Conservation (phyloP, 2,797 vertebrate genomes). For the Eulemur albifrons region DNA sequence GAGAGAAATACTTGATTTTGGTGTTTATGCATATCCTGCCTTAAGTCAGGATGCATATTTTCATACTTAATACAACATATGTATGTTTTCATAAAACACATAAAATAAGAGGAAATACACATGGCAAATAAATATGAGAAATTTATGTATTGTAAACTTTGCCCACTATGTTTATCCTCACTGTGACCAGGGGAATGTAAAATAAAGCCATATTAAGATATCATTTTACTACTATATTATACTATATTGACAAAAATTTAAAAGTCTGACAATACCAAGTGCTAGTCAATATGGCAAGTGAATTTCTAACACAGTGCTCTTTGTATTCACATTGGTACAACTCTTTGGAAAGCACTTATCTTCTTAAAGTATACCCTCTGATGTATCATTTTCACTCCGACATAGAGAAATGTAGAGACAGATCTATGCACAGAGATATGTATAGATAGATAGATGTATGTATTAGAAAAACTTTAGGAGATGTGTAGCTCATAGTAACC, state of each 20-base stretch:
- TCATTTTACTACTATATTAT: background rate
- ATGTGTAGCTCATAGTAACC: background rate
- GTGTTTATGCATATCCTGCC: background rate
- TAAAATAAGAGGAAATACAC: background rate
- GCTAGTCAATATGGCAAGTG: background rate
- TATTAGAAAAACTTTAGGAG: background rate
- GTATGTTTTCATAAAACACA: background rate
- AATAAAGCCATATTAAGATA: background rate
- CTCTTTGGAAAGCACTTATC: background rate
- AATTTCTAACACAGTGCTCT: background rate
- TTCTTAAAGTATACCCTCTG: background rate
- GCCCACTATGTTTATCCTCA: background rate
- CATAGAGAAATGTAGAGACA: no score
- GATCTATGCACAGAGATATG: no score
- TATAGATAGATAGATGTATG: no score
- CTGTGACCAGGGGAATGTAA: background rate
- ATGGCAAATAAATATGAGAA: background rate
- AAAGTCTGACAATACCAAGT: background rate
- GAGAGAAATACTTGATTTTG: conserved; percentile 12
- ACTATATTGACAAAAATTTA: background rate
- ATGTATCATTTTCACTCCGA: background rate
- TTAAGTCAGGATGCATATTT: background rate
- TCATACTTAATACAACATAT: background rate
- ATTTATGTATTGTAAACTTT: background rate
- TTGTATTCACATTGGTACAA: background rate